Conservation (phyloP, 2,888 invertebrate species). For the Rhimphoctona megacephalus region DNA sequence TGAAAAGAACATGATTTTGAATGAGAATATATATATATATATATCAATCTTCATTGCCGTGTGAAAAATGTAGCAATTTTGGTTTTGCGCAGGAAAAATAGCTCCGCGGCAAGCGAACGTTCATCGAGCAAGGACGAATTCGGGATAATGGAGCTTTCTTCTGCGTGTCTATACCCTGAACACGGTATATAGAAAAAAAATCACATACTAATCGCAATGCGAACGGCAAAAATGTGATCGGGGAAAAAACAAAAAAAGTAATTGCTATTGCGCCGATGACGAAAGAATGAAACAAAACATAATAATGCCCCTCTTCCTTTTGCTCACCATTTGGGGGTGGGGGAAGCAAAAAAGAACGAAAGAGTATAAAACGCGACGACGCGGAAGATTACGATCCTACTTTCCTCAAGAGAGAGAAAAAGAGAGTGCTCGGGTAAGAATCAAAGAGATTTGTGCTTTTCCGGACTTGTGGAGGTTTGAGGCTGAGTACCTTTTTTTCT, state of each 20-base stretch:
- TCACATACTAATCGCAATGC: constrained; percentile 55
- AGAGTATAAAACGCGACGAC: constrained; percentile 41
- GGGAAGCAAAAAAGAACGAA: neutral
- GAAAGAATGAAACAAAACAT: constrained; percentile 33
- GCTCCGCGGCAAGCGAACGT: constrained; percentile 76
- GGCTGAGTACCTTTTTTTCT: constrained; percentile 42
- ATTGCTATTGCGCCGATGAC: constrained; percentile 60
- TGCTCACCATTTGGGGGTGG: constrained; percentile 57
- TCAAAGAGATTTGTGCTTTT: constrained; percentile 71
- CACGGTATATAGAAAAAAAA: constrained; percentile 9
- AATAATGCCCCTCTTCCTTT: constrained; percentile 10
- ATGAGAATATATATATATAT: constrained; percentile 42
- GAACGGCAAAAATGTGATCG: constrained; percentile 62
- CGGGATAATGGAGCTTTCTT: constrained; percentile 74
- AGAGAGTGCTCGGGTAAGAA: constrained; percentile 66
- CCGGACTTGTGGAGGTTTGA: constrained; percentile 66
- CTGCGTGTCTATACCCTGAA: constrained; percentile 72
- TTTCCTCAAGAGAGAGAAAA: neutral
- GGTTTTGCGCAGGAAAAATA: constrained; percentile 81
- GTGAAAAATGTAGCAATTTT: constrained; percentile 79
- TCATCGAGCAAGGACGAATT: constrained; percentile 76
- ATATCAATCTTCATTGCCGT: constrained; percentile 69
- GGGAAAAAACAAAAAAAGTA: constrained; percentile 36
- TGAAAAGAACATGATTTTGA: neutral
- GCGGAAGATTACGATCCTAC: constrained; percentile 58